Conservation (phyloP, 1,140 invertebrate genomes). For the Macrosteles quadrilineatus region DNA sequence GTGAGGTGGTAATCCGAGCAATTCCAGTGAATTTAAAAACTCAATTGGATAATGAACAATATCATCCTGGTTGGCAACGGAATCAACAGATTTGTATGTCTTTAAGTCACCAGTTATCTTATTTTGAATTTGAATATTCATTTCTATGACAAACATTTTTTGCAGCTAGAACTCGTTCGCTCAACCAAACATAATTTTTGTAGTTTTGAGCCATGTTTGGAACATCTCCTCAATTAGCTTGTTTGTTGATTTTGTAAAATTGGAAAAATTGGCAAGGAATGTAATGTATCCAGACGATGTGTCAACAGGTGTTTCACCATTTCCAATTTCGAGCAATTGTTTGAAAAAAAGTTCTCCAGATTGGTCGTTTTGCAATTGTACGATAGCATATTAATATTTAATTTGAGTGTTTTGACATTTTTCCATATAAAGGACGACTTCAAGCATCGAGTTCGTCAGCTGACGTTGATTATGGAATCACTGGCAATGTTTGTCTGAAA, state of each 20-base stretch:
- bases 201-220: constrained; percentile 47
- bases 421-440: constrained; percentile 51
- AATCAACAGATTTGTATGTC: too few species aligned
- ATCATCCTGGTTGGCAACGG: constrained; percentile 46
- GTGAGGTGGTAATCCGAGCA: too few species aligned
- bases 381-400: constrained; percentile 47
- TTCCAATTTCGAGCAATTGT: too few species aligned
- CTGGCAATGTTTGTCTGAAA: constrained; percentile 46
- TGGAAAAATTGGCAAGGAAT: constrained; percentile 38
- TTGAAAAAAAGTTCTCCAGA: too few species aligned
- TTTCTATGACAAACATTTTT: constrained; percentile 49
- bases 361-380: too few species aligned
- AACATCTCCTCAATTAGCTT: constrained; percentile 49
- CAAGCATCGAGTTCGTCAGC: constrained; percentile 50
- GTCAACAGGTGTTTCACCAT: constrained; percentile 14
- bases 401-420: constrained; percentile 44
- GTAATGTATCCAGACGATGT: too few species aligned
- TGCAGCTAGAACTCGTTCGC: constrained; percentile 48
- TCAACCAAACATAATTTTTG: constrained; percentile 48
- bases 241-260: constrained; percentile 42
- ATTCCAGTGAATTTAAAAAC: too few species aligned
- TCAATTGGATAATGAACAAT: constrained; percentile 49
- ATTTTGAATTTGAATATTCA: constrained; percentile 41
- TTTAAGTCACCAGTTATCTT: too few species aligned
- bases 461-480: constrained; percentile 48